These are phyloP conservation scores for Holothuria leucospilota DNA, from an alignment of 53 echinoderm and acorn worm species.

Conservation along the genomic window DNA sequence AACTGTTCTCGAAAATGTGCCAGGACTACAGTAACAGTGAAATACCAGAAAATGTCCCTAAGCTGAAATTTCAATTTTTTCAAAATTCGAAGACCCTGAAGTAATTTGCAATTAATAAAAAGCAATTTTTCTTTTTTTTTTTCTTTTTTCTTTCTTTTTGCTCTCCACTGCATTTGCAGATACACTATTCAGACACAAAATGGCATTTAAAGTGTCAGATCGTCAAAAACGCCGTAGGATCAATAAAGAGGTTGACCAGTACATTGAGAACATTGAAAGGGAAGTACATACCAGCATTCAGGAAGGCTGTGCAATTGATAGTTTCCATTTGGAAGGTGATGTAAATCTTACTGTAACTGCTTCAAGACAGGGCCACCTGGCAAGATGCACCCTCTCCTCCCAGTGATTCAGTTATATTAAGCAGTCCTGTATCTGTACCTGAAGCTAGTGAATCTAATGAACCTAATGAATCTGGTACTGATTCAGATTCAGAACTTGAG, in stretches of 20 bases:
- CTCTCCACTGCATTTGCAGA: too few relatives aligned
- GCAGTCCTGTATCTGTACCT: neutral
- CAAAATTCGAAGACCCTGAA: too few relatives aligned
- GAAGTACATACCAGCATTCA: neutral
- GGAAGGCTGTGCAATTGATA: neutral
- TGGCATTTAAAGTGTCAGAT: neutral
- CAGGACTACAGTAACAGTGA: too few relatives aligned
- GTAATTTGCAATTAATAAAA: too few relatives aligned
- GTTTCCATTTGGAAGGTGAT: too few relatives aligned
- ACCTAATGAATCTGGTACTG: neutral
- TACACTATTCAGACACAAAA: neutral
- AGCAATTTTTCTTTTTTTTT: too few relatives aligned
- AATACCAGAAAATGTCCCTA: too few relatives aligned
- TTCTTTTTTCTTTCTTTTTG: too few relatives aligned
- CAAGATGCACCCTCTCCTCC: neutral
- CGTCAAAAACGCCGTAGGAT: conserved; percentile 1
- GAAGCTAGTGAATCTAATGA: too few relatives aligned
- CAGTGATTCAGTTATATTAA: neutral
- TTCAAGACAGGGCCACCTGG: neutral
- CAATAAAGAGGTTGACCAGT: conserved; percentile 1
- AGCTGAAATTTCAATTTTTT: too few relatives aligned
- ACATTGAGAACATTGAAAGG: neutral
- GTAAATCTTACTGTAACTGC: neutral
- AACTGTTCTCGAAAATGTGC: too few relatives aligned
- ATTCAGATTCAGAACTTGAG: neutral